Evolutionary conservation across 1,140 invertebrate species (phyloP), one percentile per base, ranked within the genome.

Genomic region (Anastrepha ludens): DNA sequence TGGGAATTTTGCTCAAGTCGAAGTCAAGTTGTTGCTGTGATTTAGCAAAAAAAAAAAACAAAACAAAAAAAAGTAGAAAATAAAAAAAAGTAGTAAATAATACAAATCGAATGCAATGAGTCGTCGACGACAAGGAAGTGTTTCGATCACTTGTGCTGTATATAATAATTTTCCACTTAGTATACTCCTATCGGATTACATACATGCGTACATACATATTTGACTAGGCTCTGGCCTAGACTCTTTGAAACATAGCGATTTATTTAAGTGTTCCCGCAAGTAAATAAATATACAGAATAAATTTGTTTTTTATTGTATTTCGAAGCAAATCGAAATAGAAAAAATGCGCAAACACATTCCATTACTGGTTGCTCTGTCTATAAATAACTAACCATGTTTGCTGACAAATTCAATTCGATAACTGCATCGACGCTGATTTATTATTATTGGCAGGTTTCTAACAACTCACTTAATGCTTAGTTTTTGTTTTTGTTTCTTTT

Each of bases 391-490:
- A n/a, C 13, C n/a, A 55, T 81, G 47, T 81, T 20, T 15, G 47
- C n/a, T 39, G 20, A 67, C 64, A 67, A 67, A 67, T 67, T 67
- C 64, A 39, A 29, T 67, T 20, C 29, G 64, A 29, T 55, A 81
- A 81, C 44, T 81, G 74, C 74, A 81, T 81, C 47, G 9, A 55
- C 74, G 74, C n/a, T 81, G 74, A 58, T 81, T 81, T 81, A 20
- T 81, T 81, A 7, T 20, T 81, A 58, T 58, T 55, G 47, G 7
- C 17, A 62, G 17, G 41, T 47, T 47, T 15, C 47, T 50, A 50
- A 17, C 70, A 81, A 58, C 6, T 55, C 47, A 81, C 47, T 58
- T 20, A 55, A 20, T 81, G n/a, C 60, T 17, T 1, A 62, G 60
- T 55, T 81, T 50, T 55, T 81, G 9, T 29, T 81, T 78, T 78